Conservation (phyloP, 2,797 vertebrate species). For the Falco naumanni region DNA sequence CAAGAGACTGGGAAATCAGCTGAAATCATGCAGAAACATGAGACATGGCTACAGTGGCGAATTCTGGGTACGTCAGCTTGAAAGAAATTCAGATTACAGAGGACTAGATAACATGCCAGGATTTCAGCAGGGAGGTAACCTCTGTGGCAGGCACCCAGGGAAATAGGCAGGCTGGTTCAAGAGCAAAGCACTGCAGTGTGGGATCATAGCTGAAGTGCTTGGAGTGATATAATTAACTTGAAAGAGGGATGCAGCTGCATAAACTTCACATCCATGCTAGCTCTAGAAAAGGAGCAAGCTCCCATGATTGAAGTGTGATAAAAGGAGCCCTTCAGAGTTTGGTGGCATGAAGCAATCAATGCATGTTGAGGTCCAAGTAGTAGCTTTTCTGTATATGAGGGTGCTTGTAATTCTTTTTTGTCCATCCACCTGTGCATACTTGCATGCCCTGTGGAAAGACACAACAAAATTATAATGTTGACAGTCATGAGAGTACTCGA, state of each 20-base stretch:
- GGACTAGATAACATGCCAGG: constrained; percentile 6
- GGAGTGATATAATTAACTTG: constrained; percentile 31
- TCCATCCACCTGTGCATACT: neutral
- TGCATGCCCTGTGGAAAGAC: neutral
- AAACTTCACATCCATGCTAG: constrained; percentile 13
- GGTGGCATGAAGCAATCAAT: fast-evolving
- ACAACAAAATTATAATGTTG: neutral
- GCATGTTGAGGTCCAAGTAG: neutral
- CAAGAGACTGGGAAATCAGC: neutral
- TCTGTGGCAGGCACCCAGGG: neutral
- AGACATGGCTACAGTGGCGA: neutral
- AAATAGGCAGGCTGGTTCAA: constrained; percentile 28
- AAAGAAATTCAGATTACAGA: constrained; percentile 21
- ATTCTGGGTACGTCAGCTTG: neutral
- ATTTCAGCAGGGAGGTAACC: constrained; percentile 50
- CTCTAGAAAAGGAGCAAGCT: neutral
- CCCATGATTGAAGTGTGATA: neutral
- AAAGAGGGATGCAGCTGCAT: constrained; percentile 47
- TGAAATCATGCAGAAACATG: constrained; percentile 30
- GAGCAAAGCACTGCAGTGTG: neutral
- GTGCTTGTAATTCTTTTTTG: neutral
- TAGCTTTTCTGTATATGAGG: neutral
- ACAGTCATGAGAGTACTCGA: neutral
- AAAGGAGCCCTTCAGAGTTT: neutral
- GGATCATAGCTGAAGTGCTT: neutral